Conservation (phyloP, 2,888 invertebrate genomes). For the Dioctria rufipes region DNA sequence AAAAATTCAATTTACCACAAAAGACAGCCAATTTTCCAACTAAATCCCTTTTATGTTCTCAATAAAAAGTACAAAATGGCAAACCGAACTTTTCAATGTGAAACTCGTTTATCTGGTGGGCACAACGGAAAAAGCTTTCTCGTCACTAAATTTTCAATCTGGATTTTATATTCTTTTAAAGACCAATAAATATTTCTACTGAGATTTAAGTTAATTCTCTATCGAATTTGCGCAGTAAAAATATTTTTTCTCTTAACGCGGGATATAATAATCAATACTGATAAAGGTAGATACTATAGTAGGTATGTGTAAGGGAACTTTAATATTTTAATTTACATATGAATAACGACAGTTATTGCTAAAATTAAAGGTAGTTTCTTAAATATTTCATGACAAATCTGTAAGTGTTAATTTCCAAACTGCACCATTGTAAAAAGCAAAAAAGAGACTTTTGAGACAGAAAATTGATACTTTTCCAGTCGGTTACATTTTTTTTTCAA, state of each 20-base stretch:
- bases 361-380: too few relatives aligned
- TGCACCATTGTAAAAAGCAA: too few relatives aligned
- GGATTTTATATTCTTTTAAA: constrained; percentile 26
- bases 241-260: background rate
- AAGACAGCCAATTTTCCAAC: constrained; percentile 61
- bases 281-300: background rate
- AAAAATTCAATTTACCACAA: constrained; percentile 59
- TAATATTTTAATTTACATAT: too few relatives aligned
- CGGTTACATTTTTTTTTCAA: too few relatives aligned
- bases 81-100: constrained; percentile 57
- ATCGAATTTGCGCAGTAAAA: constrained; percentile 8
- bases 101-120: constrained; percentile 12
- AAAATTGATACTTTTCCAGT: too few relatives aligned
- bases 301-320: too few relatives aligned
- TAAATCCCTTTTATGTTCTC: constrained; percentile 62
- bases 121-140: constrained; percentile 32
- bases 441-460: too few relatives aligned
- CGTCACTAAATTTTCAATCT: constrained; percentile 38
- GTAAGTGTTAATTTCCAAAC: too few relatives aligned
- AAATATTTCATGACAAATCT: too few relatives aligned
- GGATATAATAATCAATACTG: background rate
- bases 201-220: constrained; percentile 10
- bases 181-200: constrained; percentile 22
- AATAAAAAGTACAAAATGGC: constrained; percentile 60
- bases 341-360: too few relatives aligned